Evolutionary conservation across 2,888 invertebrate genomes (phyloP), one percentile per base, ranked within the genome.

Genomic region (Lepidochitona cinerea): DNA sequence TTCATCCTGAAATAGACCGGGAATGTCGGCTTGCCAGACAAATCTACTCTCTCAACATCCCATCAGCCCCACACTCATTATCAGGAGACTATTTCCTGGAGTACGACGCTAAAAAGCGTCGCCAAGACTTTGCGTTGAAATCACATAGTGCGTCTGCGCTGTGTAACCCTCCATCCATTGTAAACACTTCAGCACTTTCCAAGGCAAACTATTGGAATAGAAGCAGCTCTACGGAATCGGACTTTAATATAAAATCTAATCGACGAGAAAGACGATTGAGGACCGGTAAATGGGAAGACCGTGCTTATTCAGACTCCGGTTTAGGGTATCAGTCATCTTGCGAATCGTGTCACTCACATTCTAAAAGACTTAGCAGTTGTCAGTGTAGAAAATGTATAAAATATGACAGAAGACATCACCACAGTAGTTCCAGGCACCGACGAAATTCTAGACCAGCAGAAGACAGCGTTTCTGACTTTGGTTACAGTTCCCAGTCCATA

Each of bases 181-280:
- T 18, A 18, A 41, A 41, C 18, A 41, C 41, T 12, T n/a, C n/a
- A n/a, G 18, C 9, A 18, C 41, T 12, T 9, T 12, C 41, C 9
- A 23, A 26, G 1, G 23, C 29, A 32, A 23, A 32, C 29, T 26
- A 29, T 1, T 49, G 49, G 49, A 23, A 49, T 5, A 35, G 26
- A 35, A 66, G 66, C 66, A 66, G 66, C 37, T 66, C 66, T 36
- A 66, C 66, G 2, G 66, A 66, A 37, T 66, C 66, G 36, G 66
- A 66, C 14, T 36, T 66, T 9, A 1, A 35, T 32, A 32, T 32
- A 2, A 26, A 29, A 1, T 7, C 59, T 14, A 18, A 32, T 14
- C 12, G 29, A 7, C 2, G 59, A 3, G 14, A 32, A 23, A 32
- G 26, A 1, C 29, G 2, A 14, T 23, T 14, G 32, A 59, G 14